These are phyloP conservation scores for Lepisosteus osseus DNA, from an alignment of 2,113 vertebrate species.

Conservation along the genomic window DNA sequence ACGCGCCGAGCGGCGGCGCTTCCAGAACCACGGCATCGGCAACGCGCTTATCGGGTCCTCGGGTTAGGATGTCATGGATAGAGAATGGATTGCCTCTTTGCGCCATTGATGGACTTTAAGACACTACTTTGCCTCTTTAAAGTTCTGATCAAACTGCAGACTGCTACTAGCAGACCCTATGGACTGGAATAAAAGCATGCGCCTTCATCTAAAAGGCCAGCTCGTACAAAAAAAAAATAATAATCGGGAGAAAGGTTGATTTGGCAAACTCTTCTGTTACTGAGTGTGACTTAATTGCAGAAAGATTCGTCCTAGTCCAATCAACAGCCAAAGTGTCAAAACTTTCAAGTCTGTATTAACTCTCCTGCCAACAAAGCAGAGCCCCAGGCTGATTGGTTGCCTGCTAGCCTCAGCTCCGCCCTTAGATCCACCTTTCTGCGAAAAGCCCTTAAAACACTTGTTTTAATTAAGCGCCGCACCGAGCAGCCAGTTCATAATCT, in stretches of 20 bases:
- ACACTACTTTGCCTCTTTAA: slow-evolving; percentile 7
- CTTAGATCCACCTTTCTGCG: slow-evolving; percentile 32
- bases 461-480: slow-evolving; percentile 16
- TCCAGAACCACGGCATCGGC: background rate
- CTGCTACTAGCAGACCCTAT: background rate
- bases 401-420: slow-evolving; percentile 47
- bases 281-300: slow-evolving; percentile 42
- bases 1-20: slow-evolving; percentile 13
- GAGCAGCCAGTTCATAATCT: too few relatives aligned
- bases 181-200: slow-evolving; percentile 2
- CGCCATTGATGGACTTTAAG: slow-evolving; percentile 46
- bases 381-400: slow-evolving; percentile 39
- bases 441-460: slow-evolving; percentile 7
- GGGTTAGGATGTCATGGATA: slow-evolving; percentile 67
- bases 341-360: slow-evolving; percentile 37
- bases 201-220: slow-evolving; percentile 35
- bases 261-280: background rate
- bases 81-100: slow-evolving; percentile 61
- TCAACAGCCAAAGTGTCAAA: slow-evolving; percentile 40
- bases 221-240: background rate
- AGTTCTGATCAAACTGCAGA: slow-evolving; percentile 13
- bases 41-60: slow-evolving; percentile 31
- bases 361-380: slow-evolving; percentile 28
- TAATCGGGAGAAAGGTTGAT: background rate
- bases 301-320: slow-evolving; percentile 29